A percentile compares a stretch with the other conserved stretches of the same genome.
Evolutionary conservation across 2,888 invertebrate species (phyloP).

Genomic region (Pandemis heparana): DNA sequence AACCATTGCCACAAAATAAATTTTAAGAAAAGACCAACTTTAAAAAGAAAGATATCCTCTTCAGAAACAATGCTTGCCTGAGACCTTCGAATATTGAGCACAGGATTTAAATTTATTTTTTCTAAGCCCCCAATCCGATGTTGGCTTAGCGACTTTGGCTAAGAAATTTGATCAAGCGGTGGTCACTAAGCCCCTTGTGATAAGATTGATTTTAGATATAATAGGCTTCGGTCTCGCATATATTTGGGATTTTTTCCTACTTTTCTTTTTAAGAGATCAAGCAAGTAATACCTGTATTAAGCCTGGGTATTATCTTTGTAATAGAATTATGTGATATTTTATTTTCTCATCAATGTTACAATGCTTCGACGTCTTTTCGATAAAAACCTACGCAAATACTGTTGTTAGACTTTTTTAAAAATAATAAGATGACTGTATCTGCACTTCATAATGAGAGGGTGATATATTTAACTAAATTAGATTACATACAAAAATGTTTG

Average conservation of each 20-base stretch:
- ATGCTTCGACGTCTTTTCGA: neutral
- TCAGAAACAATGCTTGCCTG: neutral
- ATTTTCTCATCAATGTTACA: neutral
- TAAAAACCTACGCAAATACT: too few species aligned
- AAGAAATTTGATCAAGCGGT: slow-evolving; percentile 33
- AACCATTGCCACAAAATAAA: too few species aligned
- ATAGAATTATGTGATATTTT: neutral
- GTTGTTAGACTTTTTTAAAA: too few species aligned
- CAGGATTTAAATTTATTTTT: slow-evolving; percentile 26
- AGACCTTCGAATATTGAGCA: neutral
- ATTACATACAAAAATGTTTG: too few species aligned
- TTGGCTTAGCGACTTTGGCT: slow-evolving; percentile 24
- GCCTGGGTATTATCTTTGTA: slow-evolving; percentile 16
- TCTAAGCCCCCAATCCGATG: slow-evolving; percentile 3
- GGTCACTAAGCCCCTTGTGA: slow-evolving; percentile 26
- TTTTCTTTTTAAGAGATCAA: slow-evolving; percentile 16
- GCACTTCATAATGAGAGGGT: too few species aligned
- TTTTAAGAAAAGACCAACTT: neutral
- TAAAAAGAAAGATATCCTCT: neutral
- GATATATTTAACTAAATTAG: too few species aligned
- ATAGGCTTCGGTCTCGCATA: slow-evolving; percentile 7
- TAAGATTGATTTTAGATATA: slow-evolving; percentile 34
- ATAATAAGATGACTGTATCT: too few species aligned
- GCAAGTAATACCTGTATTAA: slow-evolving; percentile 12
- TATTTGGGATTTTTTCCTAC: slow-evolving; percentile 18